phyloP scores from a whole-genome alignment of 2,113 vertebrate genomes.

The Tor tambroides region DNA sequence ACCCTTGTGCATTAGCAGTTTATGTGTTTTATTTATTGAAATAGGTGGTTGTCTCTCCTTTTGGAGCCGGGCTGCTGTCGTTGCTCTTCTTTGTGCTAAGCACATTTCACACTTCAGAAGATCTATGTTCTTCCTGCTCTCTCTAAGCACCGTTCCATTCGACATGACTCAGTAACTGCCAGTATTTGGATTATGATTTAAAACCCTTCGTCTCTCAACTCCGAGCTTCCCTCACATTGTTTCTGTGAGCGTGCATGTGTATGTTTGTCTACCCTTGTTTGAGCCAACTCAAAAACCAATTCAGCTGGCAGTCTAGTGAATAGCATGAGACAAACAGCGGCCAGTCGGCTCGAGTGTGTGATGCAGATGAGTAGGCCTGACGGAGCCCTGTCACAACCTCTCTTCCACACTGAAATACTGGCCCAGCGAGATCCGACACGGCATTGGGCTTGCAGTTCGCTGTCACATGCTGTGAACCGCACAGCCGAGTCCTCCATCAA shows the following conservation, averaged over 20 bases:
- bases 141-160: constrained; percentile 35
- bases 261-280: not conserved
- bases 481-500: not conserved
- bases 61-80: not conserved
- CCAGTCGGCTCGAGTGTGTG: constrained; percentile 50
- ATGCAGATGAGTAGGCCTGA: constrained; percentile 62
- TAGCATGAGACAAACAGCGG: constrained; percentile 58
- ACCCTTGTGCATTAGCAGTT: not conserved
- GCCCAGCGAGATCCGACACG: not conserved
- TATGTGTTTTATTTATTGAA: constrained; percentile 40
- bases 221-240: constrained; percentile 4
- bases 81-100: constrained; percentile 47
- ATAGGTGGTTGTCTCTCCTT: constrained; percentile 20
- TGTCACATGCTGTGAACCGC: not conserved
- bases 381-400: constrained; percentile 50
- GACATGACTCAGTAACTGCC: constrained; percentile 55
- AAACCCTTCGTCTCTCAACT: constrained; percentile 55
- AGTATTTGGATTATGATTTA: constrained; percentile 54
- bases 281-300: not conserved
- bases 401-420: constrained; percentile 16
- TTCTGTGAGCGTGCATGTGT: constrained; percentile 8
- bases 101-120: constrained; percentile 41
- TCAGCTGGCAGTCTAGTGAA: constrained; percentile 38
- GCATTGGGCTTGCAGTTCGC: constrained; percentile 2
- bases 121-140: not conserved